A percentile compares a stretch with the other conserved stretches of the same genome.
Evolutionary conservation across 1,140 invertebrate genomes (phyloP).

Genomic region (Drosophila repleta): DNA sequence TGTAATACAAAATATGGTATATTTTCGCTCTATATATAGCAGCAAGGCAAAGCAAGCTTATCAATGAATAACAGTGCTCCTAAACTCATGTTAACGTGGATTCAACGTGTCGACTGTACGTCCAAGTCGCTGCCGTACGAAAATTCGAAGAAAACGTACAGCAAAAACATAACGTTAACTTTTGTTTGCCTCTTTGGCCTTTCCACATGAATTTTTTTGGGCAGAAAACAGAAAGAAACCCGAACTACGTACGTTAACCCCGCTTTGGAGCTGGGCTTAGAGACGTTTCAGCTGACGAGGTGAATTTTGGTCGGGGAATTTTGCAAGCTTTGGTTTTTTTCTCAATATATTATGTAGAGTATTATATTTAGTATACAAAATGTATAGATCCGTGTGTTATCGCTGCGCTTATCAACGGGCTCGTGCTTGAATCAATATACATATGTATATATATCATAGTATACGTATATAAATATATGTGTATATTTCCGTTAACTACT

Average conservation of each 20-base stretch:
- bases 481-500: constrained; percentile 4
- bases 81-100: constrained; percentile 32
- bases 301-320: constrained; percentile 24
- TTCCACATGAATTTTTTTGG: constrained; percentile 21
- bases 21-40: constrained; percentile 26
- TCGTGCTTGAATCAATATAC: constrained; percentile 37
- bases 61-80: constrained; percentile 28
- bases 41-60: constrained; percentile 24
- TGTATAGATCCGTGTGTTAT: constrained; percentile 38
- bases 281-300: constrained; percentile 29
- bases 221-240: constrained; percentile 19
- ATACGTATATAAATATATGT: not conserved
- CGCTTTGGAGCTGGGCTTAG: constrained; percentile 17
- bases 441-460: constrained; percentile 1
- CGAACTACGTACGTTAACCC: constrained; percentile 39
- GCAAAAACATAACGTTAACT: constrained; percentile 2
- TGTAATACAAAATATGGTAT: constrained; percentile 8
- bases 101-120: constrained; percentile 42
- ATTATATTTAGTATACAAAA: not conserved
- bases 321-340: constrained; percentile 9
- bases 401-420: constrained; percentile 24
- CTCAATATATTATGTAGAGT: not conserved
- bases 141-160: constrained; percentile 21
- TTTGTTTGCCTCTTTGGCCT: constrained; percentile 19
- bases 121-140: constrained; percentile 6